Evolutionary conservation across 2,797 vertebrate species (phyloP), one percentile per base, ranked within the genome.

Genomic region (Pantherophis alleghaniensis): DNA sequence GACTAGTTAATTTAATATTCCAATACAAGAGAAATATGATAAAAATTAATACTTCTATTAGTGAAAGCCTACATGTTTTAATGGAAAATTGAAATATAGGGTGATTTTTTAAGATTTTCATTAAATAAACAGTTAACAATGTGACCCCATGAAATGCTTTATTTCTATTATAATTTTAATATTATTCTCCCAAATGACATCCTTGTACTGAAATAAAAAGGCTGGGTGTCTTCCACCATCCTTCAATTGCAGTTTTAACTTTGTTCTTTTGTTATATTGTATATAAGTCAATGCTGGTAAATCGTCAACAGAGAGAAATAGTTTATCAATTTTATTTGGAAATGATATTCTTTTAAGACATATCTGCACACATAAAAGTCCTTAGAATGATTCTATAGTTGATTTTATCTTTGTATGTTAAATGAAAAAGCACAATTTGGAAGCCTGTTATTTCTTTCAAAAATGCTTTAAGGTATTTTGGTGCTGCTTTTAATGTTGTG

Each of bases 281-380:
- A 18, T 86, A 66, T 10, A 9, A 53, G 79, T 47, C 32, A 63
- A 51, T 93, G 87, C n/a, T 92, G 0, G 87, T 66, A 61, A 93
- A 93, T 0, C 0, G 47, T 42, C 91, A 91, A 93, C 56, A 94
- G 89, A 92, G 88, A 88, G 91, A 92, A 92, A 88, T 47, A 91
- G 90, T 94, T 95, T 59, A 51, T 22, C 26, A 66, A 95, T 32
- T 96, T 95, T 90, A 59, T 91, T 2, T 93, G 59, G 91, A 94
- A 93, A 42, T 3, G 0, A 66, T 90, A 92, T 87, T 94, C 95
- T 95, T 63, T 92, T 92, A 95, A 90, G 66, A 93, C 94, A 32
- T 94, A 94, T 83, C 55, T 14, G 7, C 24, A 61, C 10, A 22
- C 24, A n/a, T 28, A 37, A n/a, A 74, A 24, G 9, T 55, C 26